These are phyloP conservation scores for Ligdia adustata DNA, from an alignment of 2,888 invertebrate species.

Conservation along the genomic window DNA sequence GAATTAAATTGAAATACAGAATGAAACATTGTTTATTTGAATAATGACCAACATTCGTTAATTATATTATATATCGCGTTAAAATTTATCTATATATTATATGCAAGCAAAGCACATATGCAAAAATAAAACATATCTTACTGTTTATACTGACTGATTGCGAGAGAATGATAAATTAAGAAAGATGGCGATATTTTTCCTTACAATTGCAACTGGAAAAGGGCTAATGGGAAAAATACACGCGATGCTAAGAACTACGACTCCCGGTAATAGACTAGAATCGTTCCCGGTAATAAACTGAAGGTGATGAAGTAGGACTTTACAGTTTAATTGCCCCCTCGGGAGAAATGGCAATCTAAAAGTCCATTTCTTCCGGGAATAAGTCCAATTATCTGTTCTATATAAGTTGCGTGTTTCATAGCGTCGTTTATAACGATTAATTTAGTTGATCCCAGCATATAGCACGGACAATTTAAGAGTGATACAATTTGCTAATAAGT, in stretches of 20 bases:
- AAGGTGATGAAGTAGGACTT: conserved; percentile 5
- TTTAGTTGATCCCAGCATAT: no score
- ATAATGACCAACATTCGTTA: no score
- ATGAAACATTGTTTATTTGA: no score
- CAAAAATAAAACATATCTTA: conserved; percentile 6
- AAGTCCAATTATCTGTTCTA: not conserved
- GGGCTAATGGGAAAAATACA: conserved; percentile 17
- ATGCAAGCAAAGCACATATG: no score
- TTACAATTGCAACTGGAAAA: conserved; percentile 14
- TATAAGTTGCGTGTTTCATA: no score
- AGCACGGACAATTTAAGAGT: no score
- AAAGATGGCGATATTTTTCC: conserved; percentile 17
- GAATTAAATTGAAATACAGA: no score
- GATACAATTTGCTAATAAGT: no score
- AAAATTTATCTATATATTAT: no score
- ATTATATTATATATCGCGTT: no score
- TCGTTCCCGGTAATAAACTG: conserved; percentile 16
- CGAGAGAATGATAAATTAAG: conserved; percentile 24
- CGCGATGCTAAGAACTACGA: conserved; percentile 5
- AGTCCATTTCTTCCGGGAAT: not conserved
- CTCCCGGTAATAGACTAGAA: not conserved
- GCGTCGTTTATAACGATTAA: no score
- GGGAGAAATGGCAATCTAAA: conserved; percentile 4
- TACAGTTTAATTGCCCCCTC: conserved; percentile 1
- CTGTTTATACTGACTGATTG: not conserved